Evolutionary conservation across 2,888 invertebrate species (phyloP), one percentile per base, ranked within the genome.

Genomic region (Nephrotoma appendiculata): DNA sequence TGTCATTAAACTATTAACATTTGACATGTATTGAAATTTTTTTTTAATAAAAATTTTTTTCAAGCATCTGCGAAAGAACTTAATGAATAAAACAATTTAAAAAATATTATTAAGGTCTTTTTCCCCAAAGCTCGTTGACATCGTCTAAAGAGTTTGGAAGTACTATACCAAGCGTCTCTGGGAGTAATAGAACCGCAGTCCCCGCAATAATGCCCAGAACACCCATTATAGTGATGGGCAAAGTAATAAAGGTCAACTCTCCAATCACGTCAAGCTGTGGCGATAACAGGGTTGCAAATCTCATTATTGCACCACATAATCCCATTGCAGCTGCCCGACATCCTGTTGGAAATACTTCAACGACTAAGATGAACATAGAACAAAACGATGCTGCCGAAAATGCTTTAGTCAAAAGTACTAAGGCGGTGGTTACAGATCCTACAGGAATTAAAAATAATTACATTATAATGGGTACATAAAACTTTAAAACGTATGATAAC

Each of bases 211-310:
- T 5, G 6, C 89, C 48, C 2, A 88, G 41, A 4, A 87, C 41
- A 6, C 88, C 88, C 87, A 89, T 88, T n/a, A 88, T 86, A n/a
- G 87, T 84, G 41, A 89, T 87, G 83, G 89, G 88, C 5, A 89
- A 86, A 11, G 86, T 88, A 19, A 85, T 6, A 42, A 86, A 0
- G 88, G 88, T 45, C 41, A 11, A 83, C 43, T 86, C 83, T n/a
- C 83, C 41, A 41, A 90, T 87, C 52, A 89, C 88, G 88, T 91
- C 88, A 52, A 91, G 88, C 88, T 92, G 91, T 11, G 92, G 92
- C 31, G 92, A 92, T 41, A 92, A 89, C 45, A 93, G 90, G 86
- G 91, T 92, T 0, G 93, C 93, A 12, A 92, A 89, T 87, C 92
- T 90, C 5, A 92, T 92, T 88, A 92, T 91, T 89, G 92, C 91